phyloP scores from a whole-genome alignment of 2,888 invertebrate species.

The Hypolimnas misippus region DNA sequence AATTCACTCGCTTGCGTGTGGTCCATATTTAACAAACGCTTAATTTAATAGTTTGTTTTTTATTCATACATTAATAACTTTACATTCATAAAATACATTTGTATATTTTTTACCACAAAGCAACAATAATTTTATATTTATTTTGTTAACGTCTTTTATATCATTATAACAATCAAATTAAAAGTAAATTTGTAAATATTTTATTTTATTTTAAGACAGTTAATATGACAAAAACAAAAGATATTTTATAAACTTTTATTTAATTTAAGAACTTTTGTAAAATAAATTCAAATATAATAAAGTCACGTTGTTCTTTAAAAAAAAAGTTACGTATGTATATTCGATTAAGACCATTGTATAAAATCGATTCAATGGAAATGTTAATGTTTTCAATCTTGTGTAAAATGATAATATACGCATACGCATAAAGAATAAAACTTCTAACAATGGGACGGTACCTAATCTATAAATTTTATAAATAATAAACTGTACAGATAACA shows the following conservation, averaged over 20 bases:
- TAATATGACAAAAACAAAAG: too few species aligned
- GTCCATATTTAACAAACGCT: conserved; percentile 50
- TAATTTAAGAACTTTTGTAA: too few species aligned
- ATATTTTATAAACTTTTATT: too few species aligned
- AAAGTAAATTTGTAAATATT: too few species aligned
- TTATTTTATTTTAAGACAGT: too few species aligned
- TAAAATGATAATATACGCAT: conserved; percentile 58
- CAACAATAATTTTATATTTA: too few species aligned
- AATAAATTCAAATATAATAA: not conserved
- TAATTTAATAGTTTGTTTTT: conserved; percentile 4
- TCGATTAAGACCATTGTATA: not conserved
- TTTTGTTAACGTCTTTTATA: too few species aligned
- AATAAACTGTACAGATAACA: conserved; percentile 63
- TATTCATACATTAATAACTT: not conserved
- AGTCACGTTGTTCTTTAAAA: not conserved
- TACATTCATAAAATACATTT: not conserved
- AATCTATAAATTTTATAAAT: conserved; percentile 73
- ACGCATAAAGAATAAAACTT: conserved; percentile 57
- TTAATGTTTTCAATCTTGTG: conserved; percentile 77
- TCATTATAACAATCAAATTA: too few species aligned
- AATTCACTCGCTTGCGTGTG: conserved; percentile 77
- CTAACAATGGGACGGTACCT: conserved; percentile 62
- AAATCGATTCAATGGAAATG: conserved; percentile 70
- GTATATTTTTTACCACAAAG: not conserved
- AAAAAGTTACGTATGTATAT: conserved; percentile 10